Evolutionary conservation across 2,797 vertebrate species (phyloP), one percentile per base, ranked within the genome.

Genomic region (Echiichthys vipera): DNA sequence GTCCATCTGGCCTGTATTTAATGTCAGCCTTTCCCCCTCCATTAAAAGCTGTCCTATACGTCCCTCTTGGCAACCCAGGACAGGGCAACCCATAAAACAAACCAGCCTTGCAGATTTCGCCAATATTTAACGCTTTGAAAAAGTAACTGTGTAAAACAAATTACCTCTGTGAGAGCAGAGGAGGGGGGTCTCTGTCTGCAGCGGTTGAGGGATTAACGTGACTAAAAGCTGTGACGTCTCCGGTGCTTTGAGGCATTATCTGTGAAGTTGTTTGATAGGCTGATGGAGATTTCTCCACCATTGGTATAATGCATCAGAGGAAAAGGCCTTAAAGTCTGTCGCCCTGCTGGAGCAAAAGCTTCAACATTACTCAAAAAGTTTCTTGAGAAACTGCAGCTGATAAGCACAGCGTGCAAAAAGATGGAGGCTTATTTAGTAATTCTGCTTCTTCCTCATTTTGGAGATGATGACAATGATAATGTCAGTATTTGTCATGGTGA

Each of bases 1-100:
- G 86, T 91, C 93, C 93, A 94, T 93, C 92, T 95, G 94, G 94
- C 85, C 86, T 78, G 88, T 91, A 92, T 91, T 92, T 93, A 90
- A 93, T 91, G 90, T 93, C 90, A 91, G 89, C 72, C 75, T 89
- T 86, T 84, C 83, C 83, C 49, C 87, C 77, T 84, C 87, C 82
- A 85, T 93, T 94, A 92, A 93, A 92, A 88, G 84, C 88, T 90
- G 88, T 88, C 88, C 81, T 88, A 74, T 90, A 84, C 69, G 89
- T 91, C 89, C 88, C 82, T 82, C 83, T 84, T 90, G 92, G 89
- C 84, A 92, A 85, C 74, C 73, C 65, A 57, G 85, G 86, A 86
- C 87, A 83, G 87, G 86, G 86, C 71, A 88, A 84, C 73, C 81
- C 83, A 89, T 92, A 89, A 93, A 93, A 90, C 84, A 91, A 79